Conservation (phyloP, 2,888 invertebrate species). For the Eubasilissa splendida region DNA sequence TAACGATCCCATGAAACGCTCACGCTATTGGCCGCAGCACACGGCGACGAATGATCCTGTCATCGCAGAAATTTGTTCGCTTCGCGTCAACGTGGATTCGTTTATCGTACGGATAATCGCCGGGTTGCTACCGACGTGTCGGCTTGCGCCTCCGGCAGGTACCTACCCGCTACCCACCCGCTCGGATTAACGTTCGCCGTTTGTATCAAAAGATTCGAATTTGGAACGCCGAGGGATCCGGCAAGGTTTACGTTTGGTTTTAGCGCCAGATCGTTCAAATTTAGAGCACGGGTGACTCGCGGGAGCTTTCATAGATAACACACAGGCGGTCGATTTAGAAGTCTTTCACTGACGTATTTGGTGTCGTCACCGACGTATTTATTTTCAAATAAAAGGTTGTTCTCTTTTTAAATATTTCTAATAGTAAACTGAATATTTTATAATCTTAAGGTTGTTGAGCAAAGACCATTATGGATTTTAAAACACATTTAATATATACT, state of each 20-base stretch:
- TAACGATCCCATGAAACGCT: background rate
- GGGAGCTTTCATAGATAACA: conserved; percentile 7
- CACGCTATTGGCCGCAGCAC: conserved; percentile 3
- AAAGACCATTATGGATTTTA: no score
- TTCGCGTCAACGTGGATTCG: conserved; percentile 23
- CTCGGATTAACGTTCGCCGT: conserved; percentile 14
- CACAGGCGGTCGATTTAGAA: background rate
- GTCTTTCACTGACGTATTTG: background rate
- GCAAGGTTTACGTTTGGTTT: conserved; percentile 29
- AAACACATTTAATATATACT: no score
- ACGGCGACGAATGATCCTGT: conserved; percentile 11
- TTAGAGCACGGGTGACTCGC: conserved; percentile 12
- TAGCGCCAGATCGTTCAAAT: conserved; percentile 9
- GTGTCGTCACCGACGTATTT: no score
- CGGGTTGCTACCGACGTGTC: background rate
- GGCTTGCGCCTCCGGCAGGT: background rate
- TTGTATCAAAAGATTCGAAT: conserved; percentile 26
- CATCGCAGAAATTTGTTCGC: conserved; percentile 3
- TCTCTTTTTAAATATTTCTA: no score
- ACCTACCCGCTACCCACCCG: background rate
- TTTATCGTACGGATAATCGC: conserved; percentile 30
- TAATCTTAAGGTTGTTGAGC: no score
- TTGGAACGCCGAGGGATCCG: conserved; percentile 6
- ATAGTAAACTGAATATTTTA: no score
- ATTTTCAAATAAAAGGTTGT: no score